Base-by-base conservation (phyloP, 2,888 invertebrate species). In the Brachyptera putata region DNA sequence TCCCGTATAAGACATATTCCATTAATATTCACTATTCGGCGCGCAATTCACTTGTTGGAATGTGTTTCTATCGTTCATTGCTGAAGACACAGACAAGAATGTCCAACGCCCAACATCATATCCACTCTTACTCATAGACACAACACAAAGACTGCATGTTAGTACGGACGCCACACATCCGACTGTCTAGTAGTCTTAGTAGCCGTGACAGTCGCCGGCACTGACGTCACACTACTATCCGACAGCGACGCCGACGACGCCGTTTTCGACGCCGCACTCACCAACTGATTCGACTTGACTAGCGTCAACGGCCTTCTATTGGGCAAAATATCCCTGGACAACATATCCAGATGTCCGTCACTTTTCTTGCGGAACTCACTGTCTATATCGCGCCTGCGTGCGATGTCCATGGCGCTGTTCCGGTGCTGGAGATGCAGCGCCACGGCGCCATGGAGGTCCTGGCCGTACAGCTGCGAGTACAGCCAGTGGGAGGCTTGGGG, bases 131-230 rank as follows among this genome's bases (percentile, higher is more conserved):
- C n/a, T n/a, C n/a, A n/a, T n/a, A n/a, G n/a, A n/a, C n/a, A n/a
- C n/a, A n/a, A n/a, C n/a, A n/a, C n/a, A n/a, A n/a, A n/a, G n/a
- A n/a, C n/a, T n/a, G n/a, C n/a, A n/a, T n/a, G 39, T 72, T 71
- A 89, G 74, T 89, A 89, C 14, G 89, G 89, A 70, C 89, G 81
- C 89, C 89, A 89, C 61, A 89, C 88, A 70, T 88, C 87, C n/a
- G 84, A 80, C 59, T 84, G 70, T 73, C 79, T 70, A 71, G 77
- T 67, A 50, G 74, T 73, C 57, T 75, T 75, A 59, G 76, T 76
- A 58, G 76, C 74, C 56, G 75, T 77, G 41, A 55, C 64, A 61
- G 36, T 62, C 57, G 34, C 48, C 39, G 39, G 58, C 58, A n/a
- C 56, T 55, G 16, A 49, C 57, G 61, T 13, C 24, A 63, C 57